Percentiles rank a stretch among this genome's conserved stretches.
These are phyloP conservation scores for Phataginus tricuspis DNA, from an alignment of 2,797 vertebrate genomes.

Conservation along the genomic window DNA sequence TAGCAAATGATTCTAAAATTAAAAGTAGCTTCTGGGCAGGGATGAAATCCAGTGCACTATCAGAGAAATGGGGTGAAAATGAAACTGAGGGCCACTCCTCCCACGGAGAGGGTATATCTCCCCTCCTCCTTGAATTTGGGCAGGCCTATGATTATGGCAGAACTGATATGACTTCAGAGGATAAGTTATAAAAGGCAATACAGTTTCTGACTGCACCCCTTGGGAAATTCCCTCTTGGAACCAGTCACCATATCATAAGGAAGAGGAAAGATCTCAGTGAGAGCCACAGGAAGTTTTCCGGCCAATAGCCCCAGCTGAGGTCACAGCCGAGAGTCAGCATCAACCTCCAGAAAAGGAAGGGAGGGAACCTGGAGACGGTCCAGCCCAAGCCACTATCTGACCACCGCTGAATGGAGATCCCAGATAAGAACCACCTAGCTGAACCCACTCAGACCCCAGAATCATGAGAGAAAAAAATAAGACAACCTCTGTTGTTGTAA, in stretches of 20 bases:
- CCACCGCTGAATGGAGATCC: neutral
- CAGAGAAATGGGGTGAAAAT: neutral
- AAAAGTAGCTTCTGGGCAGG: neutral
- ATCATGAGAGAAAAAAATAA: neutral
- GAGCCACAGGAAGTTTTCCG: neutral
- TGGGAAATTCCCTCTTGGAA: neutral
- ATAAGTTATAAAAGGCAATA: neutral
- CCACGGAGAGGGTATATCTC: neutral
- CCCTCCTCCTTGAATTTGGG: neutral
- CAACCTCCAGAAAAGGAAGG: neutral
- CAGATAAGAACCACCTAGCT: neutral
- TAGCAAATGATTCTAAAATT: slow-evolving; percentile 42
- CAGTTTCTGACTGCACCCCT: neutral
- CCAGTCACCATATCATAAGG: neutral
- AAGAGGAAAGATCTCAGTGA: neutral
- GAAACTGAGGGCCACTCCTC: neutral
- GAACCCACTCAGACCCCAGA: neutral
- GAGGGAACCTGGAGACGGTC: neutral
- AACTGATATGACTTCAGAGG: neutral
- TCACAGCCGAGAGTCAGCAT: neutral
- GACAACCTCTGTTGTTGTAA: neutral
- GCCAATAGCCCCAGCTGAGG: neutral
- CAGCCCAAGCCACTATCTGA: neutral
- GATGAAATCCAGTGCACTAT: slow-evolving; percentile 5
- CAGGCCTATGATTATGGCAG: neutral